Evolutionary conservation across 2,888 invertebrate species (phyloP).

Genomic region (Sepioteuthis lessoniana): DNA sequence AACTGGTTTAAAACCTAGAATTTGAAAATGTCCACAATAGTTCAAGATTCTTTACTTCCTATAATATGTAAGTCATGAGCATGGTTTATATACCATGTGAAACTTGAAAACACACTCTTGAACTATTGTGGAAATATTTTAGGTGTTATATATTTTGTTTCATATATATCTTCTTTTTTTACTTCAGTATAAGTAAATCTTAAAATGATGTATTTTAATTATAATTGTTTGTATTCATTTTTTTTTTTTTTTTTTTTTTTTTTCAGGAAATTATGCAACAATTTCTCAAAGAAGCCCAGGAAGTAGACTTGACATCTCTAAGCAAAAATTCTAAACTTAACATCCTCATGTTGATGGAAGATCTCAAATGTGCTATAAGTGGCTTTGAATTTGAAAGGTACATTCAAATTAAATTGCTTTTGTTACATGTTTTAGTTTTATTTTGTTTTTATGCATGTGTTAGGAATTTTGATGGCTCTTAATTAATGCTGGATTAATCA

Average conservation of each 20-base stretch:
- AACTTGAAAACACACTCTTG: no score
- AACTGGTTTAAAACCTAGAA: no score
- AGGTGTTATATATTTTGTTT: no score
- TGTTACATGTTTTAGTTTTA: background rate
- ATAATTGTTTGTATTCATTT: background rate
- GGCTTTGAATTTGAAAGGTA: slow-evolving; percentile 56
- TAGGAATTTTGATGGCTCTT: background rate
- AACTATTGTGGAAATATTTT: no score
- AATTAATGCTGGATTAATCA: no score
- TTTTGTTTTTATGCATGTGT: background rate
- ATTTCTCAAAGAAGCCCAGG: slow-evolving; percentile 51
- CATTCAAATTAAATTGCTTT: background rate
- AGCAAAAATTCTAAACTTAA: slow-evolving; percentile 48
- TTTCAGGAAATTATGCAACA: slow-evolving; percentile 51
- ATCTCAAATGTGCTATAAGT: slow-evolving; percentile 52
- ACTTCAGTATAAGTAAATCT: no score
- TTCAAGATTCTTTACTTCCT: no score
- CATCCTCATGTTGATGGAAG: slow-evolving; percentile 51
- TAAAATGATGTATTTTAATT: no score
- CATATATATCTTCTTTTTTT: no score
- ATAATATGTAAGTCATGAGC: no score
- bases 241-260: background rate
- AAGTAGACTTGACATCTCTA: slow-evolving; percentile 48
- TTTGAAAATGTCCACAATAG: no score
- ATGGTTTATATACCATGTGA: no score